Evolutionary conservation across 1,140 invertebrate species (phyloP), one percentile per base, ranked within the genome.

Genomic region (Trissolcus basalis): DNA sequence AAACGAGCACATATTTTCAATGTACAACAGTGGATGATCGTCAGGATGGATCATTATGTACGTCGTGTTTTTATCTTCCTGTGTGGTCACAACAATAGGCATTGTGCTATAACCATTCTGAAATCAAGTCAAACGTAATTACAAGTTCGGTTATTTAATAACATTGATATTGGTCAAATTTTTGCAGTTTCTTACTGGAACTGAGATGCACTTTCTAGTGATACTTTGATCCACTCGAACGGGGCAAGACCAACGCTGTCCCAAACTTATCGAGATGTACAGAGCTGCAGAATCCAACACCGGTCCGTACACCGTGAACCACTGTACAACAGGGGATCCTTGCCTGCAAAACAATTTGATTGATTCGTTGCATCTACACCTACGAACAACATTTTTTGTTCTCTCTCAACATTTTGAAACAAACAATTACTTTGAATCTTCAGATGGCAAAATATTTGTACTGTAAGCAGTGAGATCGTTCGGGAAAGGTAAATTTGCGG

Each of bases 1-100:
- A 43, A 88, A 87, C 4, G 82, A 65, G 41, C 89, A 90, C 3
- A 81, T 78, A 75, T 91, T 92, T 68, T 91, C 87, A 16, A 91
- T 85, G 5, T 89, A 77, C 11, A 92, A 68, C 64, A 91, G 90
- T 13, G 92, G 92, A 81, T 90, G 86, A 9, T 87, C 76, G 79
- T 93, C 92, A 45, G 84, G 78, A 73, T 91, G 89, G 32, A 92
- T 83, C 16, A 90, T 88, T 36, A 93, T 82, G 64, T 89, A 93
- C 0, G 88, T 88, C 44, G 90, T 89, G 16, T 90, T 90, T 70
- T 90, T 89, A 11, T 89, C 87, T 74, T 91, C 89, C 79, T 90
- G 89, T 2, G 85, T 88, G 1, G 88, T 90, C 8, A 91, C 67
- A 0, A 90, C 86, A 7, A 91, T 67, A 4, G 91, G 89, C 16